These are phyloP conservation scores for Phragmatobia fuliginosa DNA, from an alignment of 2,888 invertebrate genomes.

Conservation along the genomic window DNA sequence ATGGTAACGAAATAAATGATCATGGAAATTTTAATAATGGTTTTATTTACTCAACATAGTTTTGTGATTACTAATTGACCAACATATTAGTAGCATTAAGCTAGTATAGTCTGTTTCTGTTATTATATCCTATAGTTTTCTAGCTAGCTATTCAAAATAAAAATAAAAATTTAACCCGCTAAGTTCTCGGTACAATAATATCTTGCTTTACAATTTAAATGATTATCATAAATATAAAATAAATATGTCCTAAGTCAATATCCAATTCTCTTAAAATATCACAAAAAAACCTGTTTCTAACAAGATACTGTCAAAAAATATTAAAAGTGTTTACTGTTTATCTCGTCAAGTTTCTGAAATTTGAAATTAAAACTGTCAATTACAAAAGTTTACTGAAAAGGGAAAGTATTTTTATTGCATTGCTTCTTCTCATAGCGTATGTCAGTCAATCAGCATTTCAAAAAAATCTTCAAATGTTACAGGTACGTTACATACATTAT, in stretches of 20 bases:
- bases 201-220: not conserved
- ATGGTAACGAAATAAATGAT: conserved; percentile 56
- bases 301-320: not conserved
- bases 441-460: conserved; percentile 34
- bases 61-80: conserved; percentile 39
- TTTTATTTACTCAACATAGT: conserved; percentile 76
- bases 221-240: not conserved
- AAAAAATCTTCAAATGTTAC: conserved; percentile 50
- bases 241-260: not conserved
- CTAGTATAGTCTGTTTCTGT: not conserved
- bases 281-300: not conserved
- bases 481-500: conserved; percentile 51
- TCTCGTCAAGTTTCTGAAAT: not conserved
- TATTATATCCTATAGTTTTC: too few species aligned
- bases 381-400: not conserved
- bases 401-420: too few species aligned
- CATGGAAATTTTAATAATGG: conserved; percentile 58
- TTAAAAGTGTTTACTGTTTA: not conserved
- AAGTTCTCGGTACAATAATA: not conserved
- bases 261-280: not conserved
- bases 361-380: not conserved
- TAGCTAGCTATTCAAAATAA: too few species aligned
- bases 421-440: not conserved
- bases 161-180: too few species aligned
- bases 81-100: conserved; percentile 7